phyloP scores from a whole-genome alignment of 1,140 invertebrate species.

The Sipha flava region DNA sequence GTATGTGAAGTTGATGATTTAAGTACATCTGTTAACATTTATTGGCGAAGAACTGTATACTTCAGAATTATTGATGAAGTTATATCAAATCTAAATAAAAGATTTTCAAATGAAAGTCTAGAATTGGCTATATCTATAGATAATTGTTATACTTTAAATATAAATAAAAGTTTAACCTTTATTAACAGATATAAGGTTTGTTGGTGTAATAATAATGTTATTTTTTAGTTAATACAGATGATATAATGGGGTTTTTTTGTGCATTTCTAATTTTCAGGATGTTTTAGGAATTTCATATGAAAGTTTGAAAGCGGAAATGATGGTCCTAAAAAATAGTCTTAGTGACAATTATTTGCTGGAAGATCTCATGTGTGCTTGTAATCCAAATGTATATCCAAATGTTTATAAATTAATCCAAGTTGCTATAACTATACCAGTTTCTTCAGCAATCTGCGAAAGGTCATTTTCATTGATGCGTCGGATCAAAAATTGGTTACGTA shows the following conservation, averaged over 20 bases:
- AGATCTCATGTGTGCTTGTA: too few relatives aligned
- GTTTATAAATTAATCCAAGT: too few relatives aligned
- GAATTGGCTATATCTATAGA: background rate
- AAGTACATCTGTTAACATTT: background rate
- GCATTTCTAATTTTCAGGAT: background rate
- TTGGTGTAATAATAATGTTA: too few relatives aligned
- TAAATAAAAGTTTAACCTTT: background rate
- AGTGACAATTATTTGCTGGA: too few relatives aligned
- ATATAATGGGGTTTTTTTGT: background rate
- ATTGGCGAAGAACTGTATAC: background rate
- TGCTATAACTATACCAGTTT: too few relatives aligned
- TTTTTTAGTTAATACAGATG: too few relatives aligned
- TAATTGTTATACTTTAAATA: background rate
- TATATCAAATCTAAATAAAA: background rate
- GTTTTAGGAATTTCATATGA: background rate
- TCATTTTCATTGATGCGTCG: too few relatives aligned
- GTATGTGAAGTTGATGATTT: background rate
- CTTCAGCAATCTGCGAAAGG: too few relatives aligned
- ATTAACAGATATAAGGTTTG: background rate
- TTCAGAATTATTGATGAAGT: background rate
- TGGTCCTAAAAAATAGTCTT: background rate
- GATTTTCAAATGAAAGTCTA: background rate
- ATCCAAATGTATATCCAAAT: too few relatives aligned
- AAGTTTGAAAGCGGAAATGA: background rate
- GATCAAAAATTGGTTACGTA: too few relatives aligned